phyloP scores from a whole-genome alignment of 2,113 vertebrate genomes.

The Catharus bicknelli region DNA sequence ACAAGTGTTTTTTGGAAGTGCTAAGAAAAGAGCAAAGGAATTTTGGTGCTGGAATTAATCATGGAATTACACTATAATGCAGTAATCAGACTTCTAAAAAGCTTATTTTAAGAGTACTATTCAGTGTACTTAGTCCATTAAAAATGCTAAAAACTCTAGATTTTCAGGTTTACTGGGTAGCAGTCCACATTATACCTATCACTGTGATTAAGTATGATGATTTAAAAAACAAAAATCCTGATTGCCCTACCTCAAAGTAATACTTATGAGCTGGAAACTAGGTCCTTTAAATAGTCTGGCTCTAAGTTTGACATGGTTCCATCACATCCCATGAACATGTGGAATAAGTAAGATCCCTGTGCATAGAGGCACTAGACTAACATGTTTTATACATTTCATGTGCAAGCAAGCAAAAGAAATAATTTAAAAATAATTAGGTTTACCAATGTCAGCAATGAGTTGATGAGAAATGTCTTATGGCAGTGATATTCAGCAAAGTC shows the following conservation, averaged over 20 bases:
- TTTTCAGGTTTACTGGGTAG: not conserved
- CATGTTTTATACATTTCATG: not conserved
- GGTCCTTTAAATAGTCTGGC: not conserved
- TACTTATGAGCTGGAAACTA: not conserved
- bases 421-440: not conserved
- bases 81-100: not conserved
- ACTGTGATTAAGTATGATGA: not conserved
- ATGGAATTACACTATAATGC: not conserved
- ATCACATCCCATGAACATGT: not conserved
- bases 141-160: not conserved
- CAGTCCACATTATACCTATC: not conserved
- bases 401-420: not conserved
- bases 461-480: not conserved
- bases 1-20: not conserved
- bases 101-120: not conserved
- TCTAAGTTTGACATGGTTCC: not conserved
- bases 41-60: not conserved
- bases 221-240: not conserved
- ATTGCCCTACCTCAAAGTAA: not conserved
- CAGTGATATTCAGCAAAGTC: not conserved
- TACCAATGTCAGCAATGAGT: not conserved
- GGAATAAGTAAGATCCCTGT: not conserved
- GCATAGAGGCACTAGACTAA: not conserved
- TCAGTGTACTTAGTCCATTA: not conserved
- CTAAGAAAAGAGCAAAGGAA: not conserved